Base-by-base conservation (phyloP, 2,888 invertebrate species). In the Acanthococcus lagerstroemiae region DNA sequence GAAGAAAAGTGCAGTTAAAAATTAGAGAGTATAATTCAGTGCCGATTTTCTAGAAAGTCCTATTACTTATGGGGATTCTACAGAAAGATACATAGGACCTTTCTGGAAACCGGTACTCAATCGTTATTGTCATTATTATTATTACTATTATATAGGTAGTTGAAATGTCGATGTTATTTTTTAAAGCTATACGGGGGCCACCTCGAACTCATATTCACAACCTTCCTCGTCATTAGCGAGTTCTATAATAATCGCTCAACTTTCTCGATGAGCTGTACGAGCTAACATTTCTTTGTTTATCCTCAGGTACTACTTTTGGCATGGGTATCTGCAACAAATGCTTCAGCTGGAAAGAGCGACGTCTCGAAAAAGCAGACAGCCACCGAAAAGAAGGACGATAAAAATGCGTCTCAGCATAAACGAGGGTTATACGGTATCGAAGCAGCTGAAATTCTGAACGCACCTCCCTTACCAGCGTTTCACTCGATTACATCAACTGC, bases 401-500 rank as follows among this genome's bases (percentile, higher is more conserved):
- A 65, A 19, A 60, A 48, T 15, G 21, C n/a, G 1, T 19, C 25
- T 15, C 63, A 50, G 9, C 55, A 55, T 17, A 65, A 65, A 65
- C 65, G 65, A 1, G 65, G 65, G 19, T 50, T 56, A 1, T 65
- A 65, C 50, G 65, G 55, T 9, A 1, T 55, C 3, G 65, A 65
- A 7, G 44, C 57, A 5, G 21, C 54, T 4, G 63, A 63, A 15
- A 48, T 65, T 2, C 27, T 46, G 30, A n/a, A 56, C 22, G 55
- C 65, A 2, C 48, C 65, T 3, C 65, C 65, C 3, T n/a, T 65
- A 19, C 55, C 65, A 15, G 37, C 65, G 5, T 65, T 65, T n/a
- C 25, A 30, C 15, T 25, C 54, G 6, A 44, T 45, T 21, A 26
- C 55, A 1, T 17, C 45, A 17, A 9, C 17, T 15, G 21, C 22